A percentile compares a stretch with the other conserved stretches of the same genome.
phyloP scores from a whole-genome alignment of 2,888 invertebrate genomes.

The Candidula unifasciata region DNA sequence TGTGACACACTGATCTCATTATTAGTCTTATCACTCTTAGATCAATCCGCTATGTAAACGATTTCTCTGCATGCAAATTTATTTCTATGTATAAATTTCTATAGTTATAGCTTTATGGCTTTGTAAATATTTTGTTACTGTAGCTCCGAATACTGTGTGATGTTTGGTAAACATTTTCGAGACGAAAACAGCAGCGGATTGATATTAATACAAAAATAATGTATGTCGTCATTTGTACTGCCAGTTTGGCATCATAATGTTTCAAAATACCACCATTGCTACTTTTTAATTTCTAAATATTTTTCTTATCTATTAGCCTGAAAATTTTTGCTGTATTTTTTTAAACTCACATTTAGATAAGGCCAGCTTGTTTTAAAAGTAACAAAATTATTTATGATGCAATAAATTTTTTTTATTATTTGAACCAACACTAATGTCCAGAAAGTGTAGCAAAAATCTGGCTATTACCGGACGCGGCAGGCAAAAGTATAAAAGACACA shows the following conservation, averaged over 20 bases:
- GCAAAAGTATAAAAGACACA: neutral
- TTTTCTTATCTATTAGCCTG: no score
- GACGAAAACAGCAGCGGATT: neutral
- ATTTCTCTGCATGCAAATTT: neutral
- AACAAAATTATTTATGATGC: no score
- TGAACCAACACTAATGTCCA: neutral
- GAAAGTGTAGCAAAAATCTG: neutral
- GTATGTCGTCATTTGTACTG: neutral
- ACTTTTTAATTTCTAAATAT: neutral
- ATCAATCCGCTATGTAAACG: neutral
- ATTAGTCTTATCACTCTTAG: no score
- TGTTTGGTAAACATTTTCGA: neutral
- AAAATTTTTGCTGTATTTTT: no score
- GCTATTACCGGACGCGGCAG: neutral
- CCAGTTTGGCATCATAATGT: neutral
- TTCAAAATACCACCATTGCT: neutral
- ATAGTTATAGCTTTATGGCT: no score
- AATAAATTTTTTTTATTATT: no score
- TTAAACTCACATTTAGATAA: no score
- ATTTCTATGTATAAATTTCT: neutral
- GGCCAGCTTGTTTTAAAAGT: no score
- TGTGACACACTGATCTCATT: neutral
- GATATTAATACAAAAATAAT: slow-evolving; percentile 13
- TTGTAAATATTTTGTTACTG: no score
- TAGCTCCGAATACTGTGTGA: neutral